Base-by-base conservation (phyloP, 30 jellyfish, hydroid and myxozoan genomes). In the Chrysaora quinquecirrha region DNA sequence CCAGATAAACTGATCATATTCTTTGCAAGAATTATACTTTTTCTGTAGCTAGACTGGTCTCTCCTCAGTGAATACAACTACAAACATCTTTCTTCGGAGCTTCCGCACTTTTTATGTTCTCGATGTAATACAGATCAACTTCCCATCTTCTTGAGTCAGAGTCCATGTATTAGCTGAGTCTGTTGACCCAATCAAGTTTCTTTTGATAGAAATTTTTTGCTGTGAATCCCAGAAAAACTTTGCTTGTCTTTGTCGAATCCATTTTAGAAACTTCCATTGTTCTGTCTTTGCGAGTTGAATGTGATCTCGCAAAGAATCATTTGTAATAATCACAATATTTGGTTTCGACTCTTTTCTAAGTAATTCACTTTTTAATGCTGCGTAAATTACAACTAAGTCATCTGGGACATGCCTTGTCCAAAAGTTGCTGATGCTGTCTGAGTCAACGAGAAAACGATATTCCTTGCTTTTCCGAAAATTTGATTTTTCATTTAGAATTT, bases 221-320 rank as follows among this genome's bases (percentile, higher is more conserved):
- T 32, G 18, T 23, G 46, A 56, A 64, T 70, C 56, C 92, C 92
- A 82, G 7, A 81, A 68, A 46, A 67, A 82, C 56, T 22, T 31
- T 30, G 58, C 3, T 29, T 82, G 92, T 27, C 71, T 69, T 12
- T 75, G 68, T 7, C 82, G 85, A 24, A 85, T 78, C 95, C 95
- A 85, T 12, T 30, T 35, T 1, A 73, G 76, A 30, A 85, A 66
- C 50, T 74, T 38, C 83, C 87, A 75, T 48, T 76, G 95, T 3
- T 66, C 30, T 10, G 66, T 73, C 1, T 35, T 78, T 0, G 48
- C 19, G 6, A 74, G 34, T 18, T 71, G 68, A 0, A 75, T 48
- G 75, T 85, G 95, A 0, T 85, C 87, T 18, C 89, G 81, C 30
- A 85, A 54, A n/a, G 75, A 52, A 43, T 85, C 95, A 33, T 85